These are phyloP conservation scores for Tipula helvola DNA, from an alignment of 2,888 invertebrate species.

Conservation along the genomic window DNA sequence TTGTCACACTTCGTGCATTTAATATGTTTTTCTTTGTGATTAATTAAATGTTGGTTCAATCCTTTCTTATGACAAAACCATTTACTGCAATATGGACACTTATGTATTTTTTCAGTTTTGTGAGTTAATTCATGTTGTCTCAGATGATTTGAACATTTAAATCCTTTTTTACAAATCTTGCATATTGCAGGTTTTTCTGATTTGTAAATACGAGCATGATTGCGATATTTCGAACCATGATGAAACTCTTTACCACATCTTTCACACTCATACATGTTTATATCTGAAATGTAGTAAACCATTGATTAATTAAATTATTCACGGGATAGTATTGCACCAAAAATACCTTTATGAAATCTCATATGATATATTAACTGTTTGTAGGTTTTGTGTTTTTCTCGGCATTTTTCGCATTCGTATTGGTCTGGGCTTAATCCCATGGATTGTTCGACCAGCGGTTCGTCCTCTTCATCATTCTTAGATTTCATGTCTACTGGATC, in stretches of 20 bases:
- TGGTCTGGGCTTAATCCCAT: too few relatives aligned
- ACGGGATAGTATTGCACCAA: not conserved
- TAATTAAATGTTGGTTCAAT: not conserved
- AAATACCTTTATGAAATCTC: not conserved
- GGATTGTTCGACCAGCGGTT: too few relatives aligned
- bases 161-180: not conserved
- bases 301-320: not conserved
- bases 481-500: too few relatives aligned
- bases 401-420: too few relatives aligned
- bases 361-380: not conserved
- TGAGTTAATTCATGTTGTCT: not conserved
- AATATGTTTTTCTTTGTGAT: not conserved
- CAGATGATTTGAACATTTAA: not conserved
- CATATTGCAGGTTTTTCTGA: not conserved
- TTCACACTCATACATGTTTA: not conserved
- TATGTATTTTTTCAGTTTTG: not conserved
- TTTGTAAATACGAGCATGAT: not conserved
- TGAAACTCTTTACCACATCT: not conserved
- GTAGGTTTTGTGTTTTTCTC: not conserved
- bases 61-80: not conserved
- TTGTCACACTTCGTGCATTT: not conserved
- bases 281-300: not conserved
- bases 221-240: not conserved
- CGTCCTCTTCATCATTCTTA: too few relatives aligned
- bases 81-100: not conserved